Evolutionary conservation across 2,797 vertebrate species (phyloP), one percentile per base, ranked within the genome.

Genomic region (Bufotes viridis): DNA sequence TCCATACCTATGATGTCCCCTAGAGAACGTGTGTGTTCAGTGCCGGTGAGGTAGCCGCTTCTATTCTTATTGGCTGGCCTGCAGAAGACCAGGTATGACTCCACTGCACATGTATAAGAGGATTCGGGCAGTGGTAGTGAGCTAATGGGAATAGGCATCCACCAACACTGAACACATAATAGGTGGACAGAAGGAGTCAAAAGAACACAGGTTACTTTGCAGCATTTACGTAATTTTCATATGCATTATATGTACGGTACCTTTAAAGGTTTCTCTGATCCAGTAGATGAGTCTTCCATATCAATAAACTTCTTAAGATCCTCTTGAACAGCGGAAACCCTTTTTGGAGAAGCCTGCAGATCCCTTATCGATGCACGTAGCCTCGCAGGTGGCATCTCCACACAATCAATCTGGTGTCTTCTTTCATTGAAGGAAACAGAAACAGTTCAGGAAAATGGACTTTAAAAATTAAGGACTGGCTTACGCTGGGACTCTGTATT

Each of bases 281-380:
- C 95, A 0, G 97, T 95, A 15, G 97, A 97, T 90, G 97, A 97
- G 90, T 97, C 99, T 92, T 99, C 98, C 53, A 99, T 95, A 85
- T 97, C 96, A 67, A 99, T 99, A 91, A 99, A 93, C 90, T 98
- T 99, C 95, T 99, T 98, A 76, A 99, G 93, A 78, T 99, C 97
- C 90, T 99, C 98, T 90, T 99, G 97, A 20, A 99, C 94, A 11
- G 96, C 98, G 92, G 97, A 97, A 11, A 95, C 89, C 78, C 96
- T 95, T 91, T 99, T 98, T 0, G 98, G 98, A 2, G 98, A 99
- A 0, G 94, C 93, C 84, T 97, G 96, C 4, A 97, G 95, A 90
- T 98, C 97, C 84, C 98, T 95, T 7, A 97, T 96, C 9, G 97
- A 97, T 53, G 97, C 97, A 12, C 97, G 95, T 90, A 99, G 95